These are phyloP conservation scores for Pocota personata DNA, from an alignment of 2,888 invertebrate species.

Conservation along the genomic window DNA sequence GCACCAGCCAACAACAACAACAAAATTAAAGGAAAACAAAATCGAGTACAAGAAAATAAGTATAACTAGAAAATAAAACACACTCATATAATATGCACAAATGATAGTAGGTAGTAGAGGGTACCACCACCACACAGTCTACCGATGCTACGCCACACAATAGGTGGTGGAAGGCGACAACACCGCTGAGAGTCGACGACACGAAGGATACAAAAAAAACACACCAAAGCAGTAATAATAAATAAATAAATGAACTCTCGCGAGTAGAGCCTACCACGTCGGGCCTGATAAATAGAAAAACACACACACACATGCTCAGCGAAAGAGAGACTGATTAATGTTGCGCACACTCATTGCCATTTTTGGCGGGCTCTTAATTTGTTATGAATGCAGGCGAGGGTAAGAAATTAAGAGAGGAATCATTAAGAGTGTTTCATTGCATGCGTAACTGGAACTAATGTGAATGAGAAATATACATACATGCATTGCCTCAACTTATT, in stretches of 20 bases:
- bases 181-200: constrained; percentile 12
- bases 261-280: constrained; percentile 29
- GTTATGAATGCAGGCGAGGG: neutral
- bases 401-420: neutral
- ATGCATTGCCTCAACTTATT: neutral
- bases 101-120: constrained; percentile 39
- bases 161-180: constrained; percentile 23
- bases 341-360: constrained; percentile 33
- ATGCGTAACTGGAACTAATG: neutral
- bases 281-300: constrained; percentile 23
- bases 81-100: constrained; percentile 58
- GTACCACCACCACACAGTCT: constrained; percentile 58
- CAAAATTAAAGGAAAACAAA: constrained; percentile 62
- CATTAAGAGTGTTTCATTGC: neutral
- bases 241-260: constrained; percentile 62
- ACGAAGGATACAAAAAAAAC: constrained; percentile 24
- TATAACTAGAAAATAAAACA: constrained; percentile 54
- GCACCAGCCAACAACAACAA: constrained; percentile 12
- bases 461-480: constrained; percentile 32
- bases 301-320: neutral
- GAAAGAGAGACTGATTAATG: constrained; percentile 4
- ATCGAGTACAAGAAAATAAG: constrained; percentile 57
- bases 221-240: constrained; percentile 35
- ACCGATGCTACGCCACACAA: constrained; percentile 28
- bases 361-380: neutral